Evolutionary conservation across 1,140 invertebrate genomes (phyloP).

Genomic region (Drosophila pachea): DNA sequence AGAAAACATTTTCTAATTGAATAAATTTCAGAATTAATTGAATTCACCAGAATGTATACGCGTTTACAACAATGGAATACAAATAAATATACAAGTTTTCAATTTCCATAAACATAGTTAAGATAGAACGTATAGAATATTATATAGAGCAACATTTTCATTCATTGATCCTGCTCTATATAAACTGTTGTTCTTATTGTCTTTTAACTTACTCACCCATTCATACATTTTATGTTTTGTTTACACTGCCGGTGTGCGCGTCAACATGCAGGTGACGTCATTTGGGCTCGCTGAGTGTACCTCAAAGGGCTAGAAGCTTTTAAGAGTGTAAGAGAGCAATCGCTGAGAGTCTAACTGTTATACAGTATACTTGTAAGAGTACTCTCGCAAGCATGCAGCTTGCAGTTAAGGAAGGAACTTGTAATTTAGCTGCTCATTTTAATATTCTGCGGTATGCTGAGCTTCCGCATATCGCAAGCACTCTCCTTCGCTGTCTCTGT

Average conservation of each 20-base stretch:
- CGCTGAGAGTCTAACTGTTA: slow-evolving; percentile 15
- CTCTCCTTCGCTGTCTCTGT: background rate
- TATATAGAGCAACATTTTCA: slow-evolving; percentile 37
- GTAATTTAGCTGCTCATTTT: slow-evolving; percentile 73
- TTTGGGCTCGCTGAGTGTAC: slow-evolving; percentile 22
- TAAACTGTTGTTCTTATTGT: slow-evolving; percentile 4
- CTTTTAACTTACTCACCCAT: slow-evolving; percentile 56
- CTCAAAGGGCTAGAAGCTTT: slow-evolving; percentile 40
- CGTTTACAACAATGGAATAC: no score
- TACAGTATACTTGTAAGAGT: slow-evolving; percentile 26
- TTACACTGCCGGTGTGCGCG: slow-evolving; percentile 69
- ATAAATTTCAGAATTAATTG: no score
- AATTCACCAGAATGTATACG: no score
- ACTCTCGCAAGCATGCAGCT: slow-evolving; percentile 13
- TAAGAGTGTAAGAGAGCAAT: slow-evolving; percentile 37
- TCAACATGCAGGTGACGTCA: slow-evolving; percentile 46
- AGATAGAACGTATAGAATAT: background rate
- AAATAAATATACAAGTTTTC: no score
- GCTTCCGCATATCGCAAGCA: slow-evolving; percentile 50
- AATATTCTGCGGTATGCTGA: slow-evolving; percentile 66
- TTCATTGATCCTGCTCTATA: slow-evolving; percentile 49
- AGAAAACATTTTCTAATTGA: no score
- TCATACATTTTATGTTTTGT: slow-evolving; percentile 73
- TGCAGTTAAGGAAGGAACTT: slow-evolving; percentile 73
- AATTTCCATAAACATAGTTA: no score